phyloP scores from a whole-genome alignment of 2,113 vertebrate species.

The Carlito syrichta region DNA sequence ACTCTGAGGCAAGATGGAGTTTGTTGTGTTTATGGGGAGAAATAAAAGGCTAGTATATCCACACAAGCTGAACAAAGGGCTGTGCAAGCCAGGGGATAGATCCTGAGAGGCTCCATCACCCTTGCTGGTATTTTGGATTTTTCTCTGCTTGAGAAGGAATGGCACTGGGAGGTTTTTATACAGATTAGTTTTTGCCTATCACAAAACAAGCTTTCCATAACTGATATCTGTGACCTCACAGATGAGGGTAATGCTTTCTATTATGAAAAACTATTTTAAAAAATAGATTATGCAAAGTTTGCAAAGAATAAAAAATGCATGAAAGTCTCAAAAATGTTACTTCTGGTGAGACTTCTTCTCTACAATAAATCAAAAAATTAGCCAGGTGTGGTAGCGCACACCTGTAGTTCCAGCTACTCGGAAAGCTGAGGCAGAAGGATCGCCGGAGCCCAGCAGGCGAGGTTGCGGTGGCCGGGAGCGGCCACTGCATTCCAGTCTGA shows the following conservation, averaged over 20 bases:
- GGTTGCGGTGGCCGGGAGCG: too few species aligned
- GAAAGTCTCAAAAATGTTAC: background rate
- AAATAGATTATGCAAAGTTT: background rate
- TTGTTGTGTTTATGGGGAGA: background rate
- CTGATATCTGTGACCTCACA: background rate
- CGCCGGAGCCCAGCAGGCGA: too few species aligned
- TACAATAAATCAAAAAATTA: too few species aligned
- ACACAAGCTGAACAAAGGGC: background rate
- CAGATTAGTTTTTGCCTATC: background rate
- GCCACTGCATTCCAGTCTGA: too few species aligned
- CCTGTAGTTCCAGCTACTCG: too few species aligned
- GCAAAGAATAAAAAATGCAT: background rate
- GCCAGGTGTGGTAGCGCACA: too few species aligned
- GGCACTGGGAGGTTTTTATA: background rate
- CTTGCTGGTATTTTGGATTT: background rate
- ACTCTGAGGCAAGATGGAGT: background rate
- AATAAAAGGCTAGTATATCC: background rate
- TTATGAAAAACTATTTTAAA: background rate
- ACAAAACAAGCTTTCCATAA: background rate
- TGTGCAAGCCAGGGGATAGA: background rate
- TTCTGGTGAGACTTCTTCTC: too few species aligned
- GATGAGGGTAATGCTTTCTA: background rate
- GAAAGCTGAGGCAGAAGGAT: too few species aligned
- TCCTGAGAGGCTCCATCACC: background rate
- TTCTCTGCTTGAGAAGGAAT: background rate